Evolutionary conservation across 2,113 vertebrate genomes (phyloP), one percentile per base, ranked within the genome.

Genomic region (Chaetodon trifascialis): DNA sequence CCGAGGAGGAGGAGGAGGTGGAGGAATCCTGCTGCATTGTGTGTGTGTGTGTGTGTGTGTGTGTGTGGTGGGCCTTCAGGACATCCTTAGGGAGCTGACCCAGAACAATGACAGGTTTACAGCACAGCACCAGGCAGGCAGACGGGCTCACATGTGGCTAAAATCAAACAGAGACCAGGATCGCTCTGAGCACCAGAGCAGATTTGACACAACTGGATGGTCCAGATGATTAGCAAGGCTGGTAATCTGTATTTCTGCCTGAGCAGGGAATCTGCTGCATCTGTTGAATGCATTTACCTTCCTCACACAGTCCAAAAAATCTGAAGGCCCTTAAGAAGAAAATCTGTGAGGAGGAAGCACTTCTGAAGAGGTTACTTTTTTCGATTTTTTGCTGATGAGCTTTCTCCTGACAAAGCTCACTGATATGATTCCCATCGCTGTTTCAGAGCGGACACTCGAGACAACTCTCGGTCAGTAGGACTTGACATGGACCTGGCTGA

Each of bases 91-190:
- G 86, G 86, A 90, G 76, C 80, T 86, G 89, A 90, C 89, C 90
- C 90, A 88, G 89, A 91, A 93, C 89, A 94, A 87, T 90, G 90
- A 91, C 90, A 91, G 91, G 83, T 91, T 94, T 90, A 91, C 88
- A 84, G 85, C 66, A 7, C 76, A 49, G 76, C 71, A 62, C 58
- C 70, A 40, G 73, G 83, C 87, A 59, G 73, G 34, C 52, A 7
- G n/a, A n/a, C n/a, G n/a, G 34, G 21, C 62, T 72, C 68, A 74
- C 81, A 83, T 89, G 80, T 87, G 92, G 84, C 60, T 44, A n/a
- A 80, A 74, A 23, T 88, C 83, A 82, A 76, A 77, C 76, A 62
- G 85, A 73, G 68, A 77, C 70, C 76, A 19, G 74, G 58, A 23
- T 56, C 23, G 4, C 47, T 44, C 73, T 70, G 84, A 87, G 72